Evolutionary conservation across 2,113 vertebrate genomes (phyloP), one percentile per base, ranked within the genome.

Genomic region (Halichoerus grypus): DNA sequence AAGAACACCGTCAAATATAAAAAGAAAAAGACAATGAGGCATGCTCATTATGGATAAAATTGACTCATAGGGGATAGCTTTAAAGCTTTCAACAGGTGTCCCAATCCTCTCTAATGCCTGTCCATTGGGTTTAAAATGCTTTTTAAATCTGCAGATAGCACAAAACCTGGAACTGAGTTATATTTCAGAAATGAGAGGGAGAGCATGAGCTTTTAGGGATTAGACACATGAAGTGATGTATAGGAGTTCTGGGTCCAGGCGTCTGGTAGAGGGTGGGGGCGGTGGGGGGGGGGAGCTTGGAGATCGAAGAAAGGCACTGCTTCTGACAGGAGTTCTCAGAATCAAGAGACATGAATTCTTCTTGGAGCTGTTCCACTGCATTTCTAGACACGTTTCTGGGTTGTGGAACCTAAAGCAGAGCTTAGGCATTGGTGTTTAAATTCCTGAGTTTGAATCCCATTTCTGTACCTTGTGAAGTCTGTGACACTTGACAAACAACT

Each of bases 31-130:
- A 53, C 51, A 74, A 61, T 71, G 89, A 77, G 94, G 36, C 4
- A 3, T 74, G 11, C 26, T 86, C 89, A 83, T 65, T 84, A 26
- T 26, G 16, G n/a, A 71, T 84, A 59, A 61, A 81, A 65, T 46
- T 46, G 16, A 94, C 83, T 46, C 53, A 71, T 83, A 24, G 61
- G 33, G 63, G 33, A 79, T 61, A 67, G 69, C 28, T 90, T 95
- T 53, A 63, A 89, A 96, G 24, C 31, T 97, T 98, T 94, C 74
- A 94, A 1, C 42, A 88, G 31, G 59, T 91, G 42, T 55, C 26
- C 12, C 31, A 57, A 10, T 21, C 82, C 33, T 95, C 6, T 89
- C 53, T 65, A 71, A 86, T 90, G 36, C 28, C 71, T 77, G 16
- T 39, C 59, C 7, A 3, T 82, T 97, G 87, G 19, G 31, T 65